Evolutionary conservation across 1,140 invertebrate genomes (phyloP), one percentile per base, ranked within the genome.

Genomic region (Polypedilum pembai): DNA sequence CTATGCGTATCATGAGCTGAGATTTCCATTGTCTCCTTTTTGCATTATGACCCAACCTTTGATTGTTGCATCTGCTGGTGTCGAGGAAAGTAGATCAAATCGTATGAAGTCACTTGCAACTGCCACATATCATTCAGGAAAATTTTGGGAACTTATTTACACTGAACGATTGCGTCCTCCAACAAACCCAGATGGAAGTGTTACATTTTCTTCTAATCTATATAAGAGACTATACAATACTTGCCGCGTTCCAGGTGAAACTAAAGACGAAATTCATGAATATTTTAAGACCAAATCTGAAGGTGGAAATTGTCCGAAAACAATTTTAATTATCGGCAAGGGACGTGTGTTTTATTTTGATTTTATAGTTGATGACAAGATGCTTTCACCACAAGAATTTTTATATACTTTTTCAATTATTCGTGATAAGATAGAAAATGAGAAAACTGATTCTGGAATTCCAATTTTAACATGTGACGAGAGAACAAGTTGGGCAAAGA

Each of bases 211-310:
- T 8, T 82, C 82, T 40, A 77, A 76, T 0, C 86, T 91, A 77
- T 92, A 89, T 79, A 87, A 88, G 77, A 79, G 86, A 18, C 83
- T 89, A 69, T 92, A 89, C 79, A 90, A 90, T 75, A 89, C 88
- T 3, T 86, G 85, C 10, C 83, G 90, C 20, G 81, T 90, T 65
- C 90, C 90, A 5, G 89, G 89, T n/a, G 79, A 86, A 73, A 85
- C 88, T 77, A 84, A 85, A 76, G 87, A 87, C 84, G 82, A 78
- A 18, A 78, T 84, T 40, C 78, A 81, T 41, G 79, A 75, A 21
- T 78, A 83, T 72, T 83, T 83, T 63, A 80, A 77, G 1, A 79
- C 81, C 80, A 79, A 78, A 41, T 74, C 65, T 1, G 79, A 80
- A 74, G 79, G 79, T 63, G 24, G 24, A 33, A 15, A 63, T 41